These are phyloP conservation scores for Crossaster papposus DNA, from an alignment of 53 echinoderm and acorn worm species.

Conservation along the genomic window DNA sequence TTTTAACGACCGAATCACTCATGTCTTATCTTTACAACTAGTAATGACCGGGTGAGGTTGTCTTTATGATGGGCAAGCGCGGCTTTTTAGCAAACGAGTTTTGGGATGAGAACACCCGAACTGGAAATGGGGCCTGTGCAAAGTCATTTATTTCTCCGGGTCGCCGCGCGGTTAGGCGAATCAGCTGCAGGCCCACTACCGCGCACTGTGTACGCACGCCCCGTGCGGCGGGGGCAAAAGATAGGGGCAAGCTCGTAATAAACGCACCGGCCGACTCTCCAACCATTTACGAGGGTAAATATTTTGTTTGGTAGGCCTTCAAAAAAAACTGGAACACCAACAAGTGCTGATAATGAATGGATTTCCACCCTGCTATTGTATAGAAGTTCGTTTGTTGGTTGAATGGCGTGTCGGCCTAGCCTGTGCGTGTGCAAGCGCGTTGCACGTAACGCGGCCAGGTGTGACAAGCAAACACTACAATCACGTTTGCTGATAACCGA, in stretches of 20 bases:
- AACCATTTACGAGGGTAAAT: slow-evolving; percentile 58
- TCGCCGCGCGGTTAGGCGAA: not conserved
- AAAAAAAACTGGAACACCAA: slow-evolving; percentile 22
- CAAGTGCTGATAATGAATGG: slow-evolving; percentile 24
- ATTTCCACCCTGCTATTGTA: not conserved
- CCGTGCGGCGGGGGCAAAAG: no score
- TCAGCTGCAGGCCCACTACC: not conserved
- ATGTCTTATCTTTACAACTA: slow-evolving; percentile 41
- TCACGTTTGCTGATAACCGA: slow-evolving; percentile 26
- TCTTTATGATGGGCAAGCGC: not conserved
- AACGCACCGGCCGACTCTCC: slow-evolving; percentile 1
- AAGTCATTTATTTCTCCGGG: slow-evolving; percentile 49
- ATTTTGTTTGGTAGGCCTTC: slow-evolving; percentile 53
- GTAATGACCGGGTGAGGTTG: not conserved
- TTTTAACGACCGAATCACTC: slow-evolving; percentile 20
- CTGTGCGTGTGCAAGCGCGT: not conserved
- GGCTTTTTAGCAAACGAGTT: slow-evolving; percentile 32
- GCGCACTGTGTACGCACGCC: not conserved
- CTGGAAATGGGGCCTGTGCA: slow-evolving; percentile 24
- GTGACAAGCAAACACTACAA: slow-evolving; percentile 19
- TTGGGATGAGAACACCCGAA: slow-evolving; percentile 25
- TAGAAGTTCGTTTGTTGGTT: slow-evolving; percentile 16
- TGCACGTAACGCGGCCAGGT: slow-evolving; percentile 29
- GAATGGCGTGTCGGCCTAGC: not conserved
- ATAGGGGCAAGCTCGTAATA: slow-evolving; percentile 1